These are phyloP conservation scores for Stylophora pistillata DNA, from an alignment of 64 coral and sea anemone genomes.

Conservation along the genomic window DNA sequence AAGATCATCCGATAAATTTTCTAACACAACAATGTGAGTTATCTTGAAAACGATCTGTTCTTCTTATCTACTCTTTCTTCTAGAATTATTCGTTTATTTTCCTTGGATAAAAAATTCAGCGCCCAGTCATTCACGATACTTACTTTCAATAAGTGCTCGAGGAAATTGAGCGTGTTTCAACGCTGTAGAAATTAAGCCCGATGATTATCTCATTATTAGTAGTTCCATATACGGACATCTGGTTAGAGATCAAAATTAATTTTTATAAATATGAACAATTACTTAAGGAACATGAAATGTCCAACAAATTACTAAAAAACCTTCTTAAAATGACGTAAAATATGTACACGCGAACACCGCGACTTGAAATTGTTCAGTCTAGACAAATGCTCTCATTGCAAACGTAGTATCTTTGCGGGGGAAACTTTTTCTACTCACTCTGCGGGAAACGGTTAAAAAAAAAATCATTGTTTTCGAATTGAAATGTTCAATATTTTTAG, in stretches of 20 bases:
- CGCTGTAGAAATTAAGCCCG: neutral
- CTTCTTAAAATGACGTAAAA: neutral
- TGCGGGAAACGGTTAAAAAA: neutral
- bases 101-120: neutral
- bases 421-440: neutral
- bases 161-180: neutral
- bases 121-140: neutral
- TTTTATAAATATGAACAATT: neutral
- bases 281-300: neutral
- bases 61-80: neutral
- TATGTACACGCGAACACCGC: constrained; percentile 5
- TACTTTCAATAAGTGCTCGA: constrained; percentile 6
- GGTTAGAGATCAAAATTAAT: neutral
- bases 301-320: constrained; percentile 2
- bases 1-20: neutral
- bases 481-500: neutral
- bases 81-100: neutral
- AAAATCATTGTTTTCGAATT: neutral
- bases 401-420: neutral
- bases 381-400: neutral
- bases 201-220: neutral
- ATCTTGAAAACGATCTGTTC: neutral
- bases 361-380: neutral
- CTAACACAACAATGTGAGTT: neutral
- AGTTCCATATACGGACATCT: constrained; percentile 15